Evolutionary conservation across 2,797 vertebrate genomes (phyloP).

Genomic region (Botia kubotai): DNA sequence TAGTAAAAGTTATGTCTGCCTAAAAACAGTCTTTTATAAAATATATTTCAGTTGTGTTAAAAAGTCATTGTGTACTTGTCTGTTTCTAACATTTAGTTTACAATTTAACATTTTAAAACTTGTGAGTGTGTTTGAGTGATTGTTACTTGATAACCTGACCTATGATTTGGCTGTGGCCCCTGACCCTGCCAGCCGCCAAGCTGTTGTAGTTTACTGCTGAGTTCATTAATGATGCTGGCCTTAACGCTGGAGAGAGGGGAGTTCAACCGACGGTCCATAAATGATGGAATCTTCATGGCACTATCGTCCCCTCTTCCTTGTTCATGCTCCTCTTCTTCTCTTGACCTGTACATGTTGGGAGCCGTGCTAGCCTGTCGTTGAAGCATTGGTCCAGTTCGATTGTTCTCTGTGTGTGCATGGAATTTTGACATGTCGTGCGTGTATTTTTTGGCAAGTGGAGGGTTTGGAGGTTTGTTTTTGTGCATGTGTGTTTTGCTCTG

Average conservation of each 20-base stretch:
- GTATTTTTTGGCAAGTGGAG: slow-evolving; percentile 54
- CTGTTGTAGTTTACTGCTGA: slow-evolving; percentile 92
- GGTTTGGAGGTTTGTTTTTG: slow-evolving; percentile 74
- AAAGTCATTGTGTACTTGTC: no score
- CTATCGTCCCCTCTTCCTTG: slow-evolving; percentile 63
- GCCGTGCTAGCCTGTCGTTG: slow-evolving; percentile 79
- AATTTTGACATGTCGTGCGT: slow-evolving; percentile 48
- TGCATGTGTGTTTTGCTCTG: slow-evolving; percentile 45
- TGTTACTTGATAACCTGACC: slow-evolving; percentile 63
- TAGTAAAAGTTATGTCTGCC: no score
- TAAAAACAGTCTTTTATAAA: no score
- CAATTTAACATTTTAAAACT: no score
- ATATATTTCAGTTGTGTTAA: no score
- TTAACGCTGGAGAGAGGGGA: slow-evolving; percentile 87
- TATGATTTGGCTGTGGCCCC: slow-evolving; percentile 75
- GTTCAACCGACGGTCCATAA: slow-evolving; percentile 75
- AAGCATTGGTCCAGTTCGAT: slow-evolving; percentile 64
- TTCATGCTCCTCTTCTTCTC: slow-evolving; percentile 62
- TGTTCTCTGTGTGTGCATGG: slow-evolving; percentile 62
- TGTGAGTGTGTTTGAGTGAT: background rate
- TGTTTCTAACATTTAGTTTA: no score
- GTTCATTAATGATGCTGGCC: slow-evolving; percentile 91
- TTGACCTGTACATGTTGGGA: slow-evolving; percentile 71
- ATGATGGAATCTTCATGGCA: slow-evolving; percentile 62
- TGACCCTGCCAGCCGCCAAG: slow-evolving; percentile 81